Percentiles rank a stretch among this genome's conserved stretches.
phyloP scores from a whole-genome alignment of 1,140 invertebrate species.

The Pachyrhynchus sulphureomaculatus region DNA sequence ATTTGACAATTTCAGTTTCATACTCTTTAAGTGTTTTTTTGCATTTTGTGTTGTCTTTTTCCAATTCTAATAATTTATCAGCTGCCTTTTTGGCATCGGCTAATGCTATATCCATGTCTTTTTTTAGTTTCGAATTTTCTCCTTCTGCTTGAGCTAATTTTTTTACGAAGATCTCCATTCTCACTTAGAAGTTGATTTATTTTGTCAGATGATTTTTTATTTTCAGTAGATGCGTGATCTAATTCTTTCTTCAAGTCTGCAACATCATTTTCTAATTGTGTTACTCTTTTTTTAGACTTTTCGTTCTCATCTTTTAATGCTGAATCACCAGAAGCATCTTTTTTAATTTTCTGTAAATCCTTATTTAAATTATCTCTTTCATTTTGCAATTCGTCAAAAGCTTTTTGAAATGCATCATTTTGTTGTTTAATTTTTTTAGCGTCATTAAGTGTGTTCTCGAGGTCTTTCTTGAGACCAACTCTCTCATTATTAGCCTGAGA shows the following conservation, averaged over 20 bases:
- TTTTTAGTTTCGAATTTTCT: conserved; percentile 29
- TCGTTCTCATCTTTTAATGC: conserved; percentile 20
- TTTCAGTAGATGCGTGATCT: conserved; percentile 11
- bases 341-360: conserved; percentile 17
- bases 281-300: conserved; percentile 17
- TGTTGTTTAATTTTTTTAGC: conserved; percentile 13
- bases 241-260: conserved; percentile 28
- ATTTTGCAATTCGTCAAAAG: conserved; percentile 7
- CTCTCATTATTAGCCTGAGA: conserved; percentile 12
- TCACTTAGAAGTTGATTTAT: conserved; percentile 15
- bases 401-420: background rate
- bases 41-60: conserved; percentile 29
- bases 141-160: conserved; percentile 13
- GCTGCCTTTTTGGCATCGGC: conserved; percentile 12
- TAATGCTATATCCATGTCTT: conserved; percentile 23
- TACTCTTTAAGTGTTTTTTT: conserved; percentile 22
- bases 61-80: conserved; percentile 15
- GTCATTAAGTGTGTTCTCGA: conserved; percentile 11
- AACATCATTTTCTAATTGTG: conserved; percentile 26
- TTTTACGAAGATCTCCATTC: conserved; percentile 25
- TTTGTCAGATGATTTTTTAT: conserved; percentile 6
- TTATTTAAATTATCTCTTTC: conserved; percentile 24
- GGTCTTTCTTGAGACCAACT: conserved; percentile 17
- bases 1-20: conserved; percentile 18
- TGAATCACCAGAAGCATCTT: background rate